phyloP scores from a whole-genome alignment of 2,888 invertebrate genomes.

The Nephrocerus scutellatus region DNA sequence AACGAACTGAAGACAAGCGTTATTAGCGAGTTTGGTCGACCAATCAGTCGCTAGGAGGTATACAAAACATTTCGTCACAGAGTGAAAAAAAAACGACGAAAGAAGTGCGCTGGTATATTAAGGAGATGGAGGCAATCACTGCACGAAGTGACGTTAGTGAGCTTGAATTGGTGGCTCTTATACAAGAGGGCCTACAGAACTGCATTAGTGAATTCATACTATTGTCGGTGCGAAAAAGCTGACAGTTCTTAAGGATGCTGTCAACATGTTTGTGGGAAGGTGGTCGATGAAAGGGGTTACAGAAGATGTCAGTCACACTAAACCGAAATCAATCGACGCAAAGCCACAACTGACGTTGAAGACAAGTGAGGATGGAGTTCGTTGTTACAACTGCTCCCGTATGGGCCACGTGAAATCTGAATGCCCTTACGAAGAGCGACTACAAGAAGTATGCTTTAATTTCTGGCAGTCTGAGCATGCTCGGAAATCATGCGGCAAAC shows the following conservation, averaged over 20 bases:
- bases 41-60: constrained; percentile 16
- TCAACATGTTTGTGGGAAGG: constrained; percentile 5
- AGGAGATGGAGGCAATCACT: constrained; percentile 18
- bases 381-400: constrained; percentile 8
- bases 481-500: constrained; percentile 6
- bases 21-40: constrained; percentile 9
- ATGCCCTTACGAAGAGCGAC: constrained; percentile 8
- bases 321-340: constrained; percentile 2
- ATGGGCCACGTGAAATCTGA: constrained; percentile 7
- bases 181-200: constrained; percentile 16
- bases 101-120: constrained; percentile 17
- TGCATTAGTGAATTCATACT: constrained; percentile 10
- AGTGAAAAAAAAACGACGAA: constrained; percentile 9
- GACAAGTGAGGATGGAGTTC: constrained; percentile 5
- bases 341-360: constrained; percentile 1
- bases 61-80: constrained; percentile 11
- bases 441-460: constrained; percentile 6
- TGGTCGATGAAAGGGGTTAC: constrained; percentile 1
- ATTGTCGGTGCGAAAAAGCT: constrained; percentile 3
- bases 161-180: constrained; percentile 18
- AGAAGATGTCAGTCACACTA: constrained; percentile 4
- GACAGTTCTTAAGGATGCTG: constrained; percentile 3
- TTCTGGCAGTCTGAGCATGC: constrained; percentile 5
- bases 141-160: constrained; percentile 14
- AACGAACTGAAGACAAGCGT: constrained; percentile 12